Base-by-base conservation (phyloP, 2,888 invertebrate genomes). In the Monoplex corrugatus region DNA sequence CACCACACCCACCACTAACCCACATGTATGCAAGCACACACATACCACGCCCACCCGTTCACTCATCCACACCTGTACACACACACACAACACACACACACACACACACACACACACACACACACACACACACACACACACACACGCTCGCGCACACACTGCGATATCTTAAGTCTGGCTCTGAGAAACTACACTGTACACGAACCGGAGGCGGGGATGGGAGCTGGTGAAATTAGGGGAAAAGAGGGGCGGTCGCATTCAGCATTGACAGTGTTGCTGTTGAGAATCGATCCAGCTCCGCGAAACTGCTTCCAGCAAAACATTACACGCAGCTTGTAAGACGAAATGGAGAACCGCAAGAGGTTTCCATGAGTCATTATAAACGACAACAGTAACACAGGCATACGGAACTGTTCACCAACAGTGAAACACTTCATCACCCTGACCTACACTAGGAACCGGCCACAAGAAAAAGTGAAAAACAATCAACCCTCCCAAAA, bases 241-340 rank as follows among this genome's bases (percentile, higher is more conserved):
- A 50, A 35, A 44, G 45, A 38, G 84, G 57, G 84, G 84, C 84
- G 84, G 50, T 57, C 57, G 84, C 84, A 84, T 32, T 84, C 57
- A 50, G 84, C 84, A 84, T 32, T 84, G 84, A 50, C 35, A 57
- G 84, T 84, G 50, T 43, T 80, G 40, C 6, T 43, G 80, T 84
- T 84, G 84, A 50, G 84, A 84, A 84, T 84, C 84, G 84, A 84
- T 84, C 84, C 35, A 38, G 45, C 84, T 57, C 84, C 78, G 35
- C 40, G 80, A 80, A 57, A 32, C n/a, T 38, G 57, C 57, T 84
- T 84, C 84, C 38, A 84, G 38, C 84, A 16, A 19, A 78, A 72
- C 23, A 45, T n/a, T 43, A 83, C 83, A 83, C 40, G 32, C 50
- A 57, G 50, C 84, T 84, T 84, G 38, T 50, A 57, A 80, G 43